These are phyloP conservation scores for Liasis olivaceus DNA, from an alignment of 2,797 vertebrate species.

Conservation along the genomic window DNA sequence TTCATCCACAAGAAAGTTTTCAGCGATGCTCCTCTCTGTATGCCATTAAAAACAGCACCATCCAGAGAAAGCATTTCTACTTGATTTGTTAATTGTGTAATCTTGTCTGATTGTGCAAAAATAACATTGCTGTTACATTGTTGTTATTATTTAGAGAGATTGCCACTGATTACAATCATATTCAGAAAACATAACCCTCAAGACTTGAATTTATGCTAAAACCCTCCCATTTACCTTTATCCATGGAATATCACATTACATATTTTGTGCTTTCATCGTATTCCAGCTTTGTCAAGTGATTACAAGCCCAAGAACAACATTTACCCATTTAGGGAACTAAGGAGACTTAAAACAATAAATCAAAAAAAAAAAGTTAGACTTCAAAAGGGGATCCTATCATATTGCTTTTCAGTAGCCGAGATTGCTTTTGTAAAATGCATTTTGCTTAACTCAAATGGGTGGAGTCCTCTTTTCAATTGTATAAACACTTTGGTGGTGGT, in stretches of 20 bases:
- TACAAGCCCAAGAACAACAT: constrained; percentile 13
- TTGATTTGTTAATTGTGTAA: background rate
- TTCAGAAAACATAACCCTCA: background rate
- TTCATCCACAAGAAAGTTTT: background rate
- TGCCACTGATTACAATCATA: background rate
- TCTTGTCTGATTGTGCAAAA: background rate
- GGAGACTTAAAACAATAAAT: background rate
- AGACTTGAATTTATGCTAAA: constrained; percentile 2
- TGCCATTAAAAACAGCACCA: background rate
- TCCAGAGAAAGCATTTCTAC: background rate
- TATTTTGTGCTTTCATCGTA: constrained; percentile 4
- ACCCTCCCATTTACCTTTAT: background rate
- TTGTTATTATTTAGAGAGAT: background rate
- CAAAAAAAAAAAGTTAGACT: background rate
- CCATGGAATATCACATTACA: background rate
- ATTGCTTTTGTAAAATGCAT: constrained; percentile 51
- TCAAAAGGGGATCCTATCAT: background rate
- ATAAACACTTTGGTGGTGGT: constrained; percentile 36
- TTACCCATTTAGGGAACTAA: constrained; percentile 5
- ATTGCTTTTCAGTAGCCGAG: constrained; percentile 27
- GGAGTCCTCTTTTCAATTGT: constrained; percentile 52
- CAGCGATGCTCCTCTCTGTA: background rate
- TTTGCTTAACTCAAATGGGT: constrained; percentile 36
- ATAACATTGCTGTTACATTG: background rate
- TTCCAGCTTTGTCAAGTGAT: background rate